These are phyloP conservation scores for Mormyrus hasselquistii DNA, from an alignment of 2,797 vertebrate species.

Conservation along the genomic window DNA sequence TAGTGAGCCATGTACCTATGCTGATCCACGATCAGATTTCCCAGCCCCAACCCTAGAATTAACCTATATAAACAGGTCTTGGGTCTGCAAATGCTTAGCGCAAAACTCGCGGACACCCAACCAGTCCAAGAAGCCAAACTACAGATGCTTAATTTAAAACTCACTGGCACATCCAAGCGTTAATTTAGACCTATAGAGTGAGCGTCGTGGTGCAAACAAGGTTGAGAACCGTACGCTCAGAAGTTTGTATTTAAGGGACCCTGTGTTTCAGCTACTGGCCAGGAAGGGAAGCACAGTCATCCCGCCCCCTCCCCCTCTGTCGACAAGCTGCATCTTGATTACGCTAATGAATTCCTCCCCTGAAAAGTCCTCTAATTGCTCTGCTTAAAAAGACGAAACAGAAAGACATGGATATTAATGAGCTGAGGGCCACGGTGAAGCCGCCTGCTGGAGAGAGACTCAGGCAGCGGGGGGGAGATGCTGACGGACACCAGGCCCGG, in stretches of 20 bases:
- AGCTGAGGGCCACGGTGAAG: neutral
- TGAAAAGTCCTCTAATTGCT: constrained; percentile 10
- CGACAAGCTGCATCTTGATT: neutral
- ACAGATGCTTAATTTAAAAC: neutral
- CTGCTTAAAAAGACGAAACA: neutral
- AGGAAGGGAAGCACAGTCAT: neutral
- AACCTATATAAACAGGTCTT: neutral
- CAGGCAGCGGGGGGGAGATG: neutral
- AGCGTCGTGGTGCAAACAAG: too few relatives aligned
- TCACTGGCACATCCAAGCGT: neutral
- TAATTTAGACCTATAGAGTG: neutral
- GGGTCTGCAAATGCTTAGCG: neutral
- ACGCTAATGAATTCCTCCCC: constrained; percentile 7
- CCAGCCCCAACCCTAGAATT: neutral
- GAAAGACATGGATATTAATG: constrained; percentile 14
- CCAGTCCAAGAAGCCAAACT: neutral
- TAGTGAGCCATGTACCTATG: neutral
- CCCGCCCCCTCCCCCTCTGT: too few relatives aligned
- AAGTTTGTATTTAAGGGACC: too few relatives aligned
- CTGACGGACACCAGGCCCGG: neutral
- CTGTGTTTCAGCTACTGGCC: too few relatives aligned
- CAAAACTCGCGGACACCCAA: neutral
- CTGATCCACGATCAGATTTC: neutral
- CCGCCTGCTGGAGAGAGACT: neutral
- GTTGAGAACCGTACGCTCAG: neutral